Evolutionary conservation across 2,888 invertebrate species (phyloP).

Genomic region (Strigamia transsilvanica): DNA sequence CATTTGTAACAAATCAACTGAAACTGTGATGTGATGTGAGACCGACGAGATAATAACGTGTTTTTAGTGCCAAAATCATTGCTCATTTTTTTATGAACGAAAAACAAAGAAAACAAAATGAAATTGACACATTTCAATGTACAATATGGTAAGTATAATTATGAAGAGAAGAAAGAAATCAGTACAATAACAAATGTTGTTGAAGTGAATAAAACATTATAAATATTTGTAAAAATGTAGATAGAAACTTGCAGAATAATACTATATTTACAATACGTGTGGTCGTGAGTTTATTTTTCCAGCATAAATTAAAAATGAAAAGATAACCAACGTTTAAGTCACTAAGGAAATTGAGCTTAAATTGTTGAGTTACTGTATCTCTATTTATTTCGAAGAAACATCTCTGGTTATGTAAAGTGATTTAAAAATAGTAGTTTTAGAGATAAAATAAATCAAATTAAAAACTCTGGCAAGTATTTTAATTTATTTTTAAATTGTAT

Average conservation of each 20-base stretch:
- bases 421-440: too few relatives aligned
- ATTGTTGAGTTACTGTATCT: too few relatives aligned
- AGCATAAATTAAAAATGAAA: too few relatives aligned
- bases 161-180: neutral
- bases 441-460: too few relatives aligned
- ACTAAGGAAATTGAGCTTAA: too few relatives aligned
- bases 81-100: conserved; percentile 21
- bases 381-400: too few relatives aligned
- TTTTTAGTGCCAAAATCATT: conserved; percentile 32
- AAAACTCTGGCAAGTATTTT: too few relatives aligned
- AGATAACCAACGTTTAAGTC: too few relatives aligned
- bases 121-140: neutral
- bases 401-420: too few relatives aligned
- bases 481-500: too few relatives aligned
- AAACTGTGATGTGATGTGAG: conserved; percentile 35
- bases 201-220: neutral
- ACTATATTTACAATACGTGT: conserved; percentile 1
- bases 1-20: conserved; percentile 27
- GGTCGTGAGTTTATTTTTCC: neutral
- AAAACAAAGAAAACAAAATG: neutral
- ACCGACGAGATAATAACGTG: neutral
- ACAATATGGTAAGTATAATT: neutral
- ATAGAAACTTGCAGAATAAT: conserved; percentile 32
- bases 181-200: neutral
- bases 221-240: conserved; percentile 27